Conservation (phyloP, 2,797 vertebrate genomes). For the Halcyon chelicuti region DNA sequence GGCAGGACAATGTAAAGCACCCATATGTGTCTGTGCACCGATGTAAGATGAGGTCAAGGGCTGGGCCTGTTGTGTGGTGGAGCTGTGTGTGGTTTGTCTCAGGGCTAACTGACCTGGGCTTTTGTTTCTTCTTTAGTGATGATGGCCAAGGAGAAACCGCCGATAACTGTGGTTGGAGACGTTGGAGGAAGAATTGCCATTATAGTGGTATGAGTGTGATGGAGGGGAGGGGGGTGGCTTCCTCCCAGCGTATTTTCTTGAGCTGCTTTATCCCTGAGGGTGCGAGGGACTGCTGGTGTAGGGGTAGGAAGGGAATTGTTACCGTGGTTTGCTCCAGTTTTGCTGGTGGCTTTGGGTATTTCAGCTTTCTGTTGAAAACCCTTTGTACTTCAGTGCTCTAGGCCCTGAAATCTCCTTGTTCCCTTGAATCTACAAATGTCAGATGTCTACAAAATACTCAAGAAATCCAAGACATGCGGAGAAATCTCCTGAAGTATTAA, state of each 20-base stretch:
- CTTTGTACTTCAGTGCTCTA: neutral
- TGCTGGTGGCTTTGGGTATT: neutral
- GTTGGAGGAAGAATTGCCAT: constrained; percentile 98
- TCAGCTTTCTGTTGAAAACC: neutral
- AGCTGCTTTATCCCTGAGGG: neutral
- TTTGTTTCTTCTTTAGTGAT: constrained; percentile 83
- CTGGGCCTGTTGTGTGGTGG: neutral
- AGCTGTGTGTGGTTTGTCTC: neutral
- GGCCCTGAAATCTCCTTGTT: neutral
- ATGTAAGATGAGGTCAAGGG: fast-evolving
- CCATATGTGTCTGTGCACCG: neutral
- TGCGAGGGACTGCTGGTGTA: neutral
- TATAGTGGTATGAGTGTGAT: constrained; percentile 88
- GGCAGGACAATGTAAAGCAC: neutral
- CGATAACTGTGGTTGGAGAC: constrained; percentile 96
- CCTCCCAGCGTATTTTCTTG: neutral
- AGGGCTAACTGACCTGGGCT: neutral
- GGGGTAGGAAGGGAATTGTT: neutral
- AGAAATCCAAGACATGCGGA: neutral
- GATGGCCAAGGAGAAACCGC: constrained; percentile 99
- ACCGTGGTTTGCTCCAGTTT: neutral
- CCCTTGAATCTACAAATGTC: neutral
- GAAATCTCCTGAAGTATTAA: neutral
- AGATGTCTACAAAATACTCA: neutral
- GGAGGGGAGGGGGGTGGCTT: neutral